These are phyloP conservation scores for Coccyzus lansbergi DNA, from an alignment of 2,797 vertebrate species.

Conservation along the genomic window DNA sequence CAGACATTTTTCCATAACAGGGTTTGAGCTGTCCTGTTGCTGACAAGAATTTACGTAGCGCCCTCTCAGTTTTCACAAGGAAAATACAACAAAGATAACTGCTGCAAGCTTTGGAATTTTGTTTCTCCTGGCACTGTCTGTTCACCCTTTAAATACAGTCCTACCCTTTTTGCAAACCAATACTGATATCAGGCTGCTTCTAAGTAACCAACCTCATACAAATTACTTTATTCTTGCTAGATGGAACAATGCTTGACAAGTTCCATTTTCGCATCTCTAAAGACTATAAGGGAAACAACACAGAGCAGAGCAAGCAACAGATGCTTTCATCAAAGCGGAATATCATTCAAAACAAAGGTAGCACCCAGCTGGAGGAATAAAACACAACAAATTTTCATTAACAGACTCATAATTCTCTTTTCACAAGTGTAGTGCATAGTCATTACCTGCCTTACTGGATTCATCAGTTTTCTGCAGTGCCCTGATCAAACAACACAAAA, in stretches of 20 bases:
- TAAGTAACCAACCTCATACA: not conserved
- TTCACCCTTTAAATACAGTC: not conserved
- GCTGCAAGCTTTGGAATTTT: not conserved
- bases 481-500: not conserved
- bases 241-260: not conserved
- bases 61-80: not conserved
- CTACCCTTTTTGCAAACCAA: not conserved
- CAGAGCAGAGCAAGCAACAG: not conserved
- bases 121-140: not conserved
- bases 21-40: not conserved
- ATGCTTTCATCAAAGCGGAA: not conserved
- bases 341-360: not conserved
- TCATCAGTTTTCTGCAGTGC: not conserved
- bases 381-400: not conserved
- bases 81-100: not conserved
- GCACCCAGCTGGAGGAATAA: not conserved
- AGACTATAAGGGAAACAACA: not conserved
- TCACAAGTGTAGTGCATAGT: not conserved
- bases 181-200: not conserved
- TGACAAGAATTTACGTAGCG: not conserved
- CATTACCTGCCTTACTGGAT: not conserved
- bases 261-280: not conserved
- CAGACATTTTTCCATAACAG: not conserved
- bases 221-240: not conserved
- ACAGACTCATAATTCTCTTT: not conserved